phyloP scores from a whole-genome alignment of 2,888 invertebrate species.

The Sesia apiformis region DNA sequence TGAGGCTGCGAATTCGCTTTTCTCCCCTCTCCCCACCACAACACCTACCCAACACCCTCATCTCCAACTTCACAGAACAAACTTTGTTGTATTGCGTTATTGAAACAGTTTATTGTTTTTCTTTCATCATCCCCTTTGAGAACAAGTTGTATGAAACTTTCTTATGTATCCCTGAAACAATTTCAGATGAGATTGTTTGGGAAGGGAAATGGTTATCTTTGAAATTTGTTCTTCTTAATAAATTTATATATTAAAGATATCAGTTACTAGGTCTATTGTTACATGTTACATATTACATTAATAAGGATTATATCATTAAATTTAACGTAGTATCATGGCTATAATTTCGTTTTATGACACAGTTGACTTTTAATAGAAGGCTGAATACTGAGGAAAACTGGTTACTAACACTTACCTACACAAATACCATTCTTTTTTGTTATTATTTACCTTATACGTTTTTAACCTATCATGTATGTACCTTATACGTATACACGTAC shows the following conservation, averaged over 20 bases:
- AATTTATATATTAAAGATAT: background rate
- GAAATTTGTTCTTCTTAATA: background rate
- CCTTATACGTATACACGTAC: too few relatives aligned
- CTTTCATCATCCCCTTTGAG: conserved; percentile 56
- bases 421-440: too few relatives aligned
- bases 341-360: too few relatives aligned
- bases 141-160: conserved; percentile 25
- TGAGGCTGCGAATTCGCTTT: conserved; percentile 14
- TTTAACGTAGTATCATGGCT: too few relatives aligned
- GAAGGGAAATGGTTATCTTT: background rate
- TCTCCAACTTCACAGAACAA: conserved; percentile 47
- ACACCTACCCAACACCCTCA: conserved; percentile 15
- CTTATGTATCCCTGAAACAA: conserved; percentile 26
- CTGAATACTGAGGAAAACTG: too few relatives aligned
- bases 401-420: too few relatives aligned
- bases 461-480: too few relatives aligned
- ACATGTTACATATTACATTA: too few relatives aligned
- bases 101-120: conserved; percentile 67
- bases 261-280: too few relatives aligned
- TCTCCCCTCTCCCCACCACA: conserved; percentile 15
- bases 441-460: too few relatives aligned
- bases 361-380: too few relatives aligned
- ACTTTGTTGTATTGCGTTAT: conserved; percentile 64
- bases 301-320: too few relatives aligned
- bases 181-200: conserved; percentile 21